Percentiles rank a stretch among this genome's conserved stretches.
Conservation (phyloP, 1,140 invertebrate species). For the Oedothorax gibbosus region DNA sequence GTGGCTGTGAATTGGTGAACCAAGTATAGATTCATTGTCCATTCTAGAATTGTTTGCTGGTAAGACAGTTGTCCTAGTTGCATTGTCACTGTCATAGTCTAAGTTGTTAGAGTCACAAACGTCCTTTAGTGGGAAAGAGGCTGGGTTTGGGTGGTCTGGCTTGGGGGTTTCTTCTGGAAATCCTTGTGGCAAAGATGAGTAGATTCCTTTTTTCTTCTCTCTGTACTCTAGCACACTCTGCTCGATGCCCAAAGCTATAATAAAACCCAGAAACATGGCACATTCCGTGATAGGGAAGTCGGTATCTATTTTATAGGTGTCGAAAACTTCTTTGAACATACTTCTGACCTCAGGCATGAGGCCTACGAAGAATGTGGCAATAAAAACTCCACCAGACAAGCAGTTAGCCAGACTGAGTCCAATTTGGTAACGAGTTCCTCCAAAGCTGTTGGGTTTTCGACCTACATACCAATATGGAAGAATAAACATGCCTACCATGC, state of each 20-base stretch:
- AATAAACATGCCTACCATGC: slow-evolving; percentile 45
- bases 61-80: background rate
- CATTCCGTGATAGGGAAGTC: slow-evolving; percentile 77
- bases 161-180: slow-evolving; percentile 6
- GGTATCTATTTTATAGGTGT: slow-evolving; percentile 40
- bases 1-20: slow-evolving; percentile 35
- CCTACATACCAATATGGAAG: slow-evolving; percentile 50
- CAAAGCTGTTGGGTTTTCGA: slow-evolving; percentile 25
- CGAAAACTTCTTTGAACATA: slow-evolving; percentile 61
- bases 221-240: slow-evolving; percentile 72
- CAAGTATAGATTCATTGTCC: slow-evolving; percentile 24
- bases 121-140: slow-evolving; percentile 25
- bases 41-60: background rate
- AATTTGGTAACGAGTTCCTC: slow-evolving; percentile 30
- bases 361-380: slow-evolving; percentile 83
- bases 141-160: background rate
- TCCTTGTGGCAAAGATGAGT: slow-evolving; percentile 21
- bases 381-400: slow-evolving; percentile 84
- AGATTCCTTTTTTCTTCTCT: slow-evolving; percentile 37
- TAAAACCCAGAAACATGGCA: slow-evolving; percentile 81
- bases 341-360: slow-evolving; percentile 84
- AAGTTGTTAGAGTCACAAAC: slow-evolving; percentile 19
- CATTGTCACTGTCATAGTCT: slow-evolving; percentile 48
- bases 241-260: slow-evolving; percentile 86
- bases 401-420: slow-evolving; percentile 69